Evolutionary conservation across 1,140 invertebrate species (phyloP).

Genomic region (Notospermus geniculatus): DNA sequence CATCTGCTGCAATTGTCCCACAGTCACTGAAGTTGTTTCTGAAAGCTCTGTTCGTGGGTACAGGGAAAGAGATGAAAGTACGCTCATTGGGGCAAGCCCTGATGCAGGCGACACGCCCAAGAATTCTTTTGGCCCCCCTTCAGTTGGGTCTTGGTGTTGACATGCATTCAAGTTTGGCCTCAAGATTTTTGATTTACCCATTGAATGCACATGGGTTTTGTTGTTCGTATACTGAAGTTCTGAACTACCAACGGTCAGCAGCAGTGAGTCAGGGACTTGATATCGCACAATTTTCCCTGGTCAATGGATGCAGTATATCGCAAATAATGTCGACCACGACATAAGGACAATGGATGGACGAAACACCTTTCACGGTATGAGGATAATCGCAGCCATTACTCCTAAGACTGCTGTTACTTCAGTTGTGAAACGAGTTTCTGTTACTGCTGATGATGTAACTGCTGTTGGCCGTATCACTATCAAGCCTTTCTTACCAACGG

Average conservation of each 20-base stretch:
- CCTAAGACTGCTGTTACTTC: constrained; percentile 18
- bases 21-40: constrained; percentile 10
- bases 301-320: constrained; percentile 29
- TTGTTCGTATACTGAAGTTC: constrained; percentile 28
- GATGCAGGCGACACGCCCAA: constrained; percentile 29
- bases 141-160: constrained; percentile 16
- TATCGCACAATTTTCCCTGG: constrained; percentile 8
- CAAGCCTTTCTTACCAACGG: no score
- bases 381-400: constrained; percentile 32
- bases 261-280: constrained; percentile 13
- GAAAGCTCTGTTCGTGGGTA: constrained; percentile 8
- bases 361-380: constrained; percentile 42
- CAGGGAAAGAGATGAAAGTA: constrained; percentile 20
- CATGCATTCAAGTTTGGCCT: constrained; percentile 16
- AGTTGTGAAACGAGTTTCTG: constrained; percentile 14
- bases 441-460: constrained; percentile 15
- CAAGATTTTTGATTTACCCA: constrained; percentile 18
- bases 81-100: constrained; percentile 32
- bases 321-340: constrained; percentile 39
- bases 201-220: constrained; percentile 25
- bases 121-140: constrained; percentile 23
- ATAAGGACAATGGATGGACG: constrained; percentile 33
- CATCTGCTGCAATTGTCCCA: constrained; percentile 8
- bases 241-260: constrained; percentile 28
- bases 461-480: constrained; percentile 17